Conservation (phyloP, 2,888 invertebrate species). For the Pammene aurita region DNA sequence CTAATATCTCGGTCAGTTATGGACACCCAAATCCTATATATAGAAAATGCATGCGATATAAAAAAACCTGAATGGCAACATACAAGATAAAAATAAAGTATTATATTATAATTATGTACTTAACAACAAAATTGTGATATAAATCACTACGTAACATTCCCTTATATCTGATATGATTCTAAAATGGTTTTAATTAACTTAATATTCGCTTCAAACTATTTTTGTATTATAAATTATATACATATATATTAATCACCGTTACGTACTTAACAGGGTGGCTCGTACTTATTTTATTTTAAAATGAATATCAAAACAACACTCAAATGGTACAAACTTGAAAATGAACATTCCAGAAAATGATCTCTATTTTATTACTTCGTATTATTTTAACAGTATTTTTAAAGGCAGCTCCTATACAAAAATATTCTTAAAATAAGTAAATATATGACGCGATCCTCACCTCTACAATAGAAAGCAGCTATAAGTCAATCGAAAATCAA, state of each 20-base stretch:
- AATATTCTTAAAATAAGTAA: conserved; percentile 9
- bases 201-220: conserved; percentile 23
- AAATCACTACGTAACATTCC: no score
- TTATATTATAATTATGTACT: no score
- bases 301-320: conserved; percentile 12
- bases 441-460: conserved; percentile 24
- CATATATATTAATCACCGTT: conserved; percentile 13
- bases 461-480: conserved; percentile 20
- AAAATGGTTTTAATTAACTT: conserved; percentile 18
- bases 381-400: conserved; percentile 30
- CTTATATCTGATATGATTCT: neutral
- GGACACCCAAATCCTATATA: neutral
- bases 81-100: neutral
- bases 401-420: conserved; percentile 22
- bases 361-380: conserved; percentile 38
- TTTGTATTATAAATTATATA: conserved; percentile 33
- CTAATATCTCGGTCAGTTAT: conserved; percentile 14
- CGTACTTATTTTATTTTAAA: conserved; percentile 29
- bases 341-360: conserved; percentile 37
- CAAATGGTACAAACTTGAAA: conserved; percentile 34
- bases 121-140: neutral
- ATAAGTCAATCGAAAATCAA: conserved; percentile 17
- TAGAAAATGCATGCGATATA: neutral
- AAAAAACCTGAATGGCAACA: neutral
- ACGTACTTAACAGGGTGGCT: conserved; percentile 33